Evolutionary conservation across 2,113 vertebrate species (phyloP).

Genomic region (Nesogale talazaci): DNA sequence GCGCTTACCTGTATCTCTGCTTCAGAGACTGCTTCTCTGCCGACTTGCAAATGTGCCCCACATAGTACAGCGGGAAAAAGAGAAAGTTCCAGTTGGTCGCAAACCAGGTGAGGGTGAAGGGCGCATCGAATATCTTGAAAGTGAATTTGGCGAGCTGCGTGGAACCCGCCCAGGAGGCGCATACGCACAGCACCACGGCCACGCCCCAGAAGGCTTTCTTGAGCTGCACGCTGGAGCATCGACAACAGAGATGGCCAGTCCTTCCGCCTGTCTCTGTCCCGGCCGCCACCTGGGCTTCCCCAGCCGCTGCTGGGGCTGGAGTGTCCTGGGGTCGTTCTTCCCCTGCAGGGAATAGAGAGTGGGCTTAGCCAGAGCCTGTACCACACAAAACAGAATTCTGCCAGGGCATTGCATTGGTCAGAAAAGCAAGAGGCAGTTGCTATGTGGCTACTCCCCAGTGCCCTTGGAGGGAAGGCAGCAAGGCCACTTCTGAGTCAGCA

Average conservation of each 20-base stretch:
- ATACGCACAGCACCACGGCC: slow-evolving; percentile 94
- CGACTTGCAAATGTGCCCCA: slow-evolving; percentile 93
- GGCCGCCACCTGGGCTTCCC: slow-evolving; percentile 87
- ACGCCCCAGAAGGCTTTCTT: slow-evolving; percentile 93
- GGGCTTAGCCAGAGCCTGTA: background rate
- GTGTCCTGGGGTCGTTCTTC: slow-evolving; percentile 93
- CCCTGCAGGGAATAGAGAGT: slow-evolving; percentile 84
- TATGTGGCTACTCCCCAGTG: no score
- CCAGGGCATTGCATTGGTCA: background rate
- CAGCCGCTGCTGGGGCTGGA: slow-evolving; percentile 89
- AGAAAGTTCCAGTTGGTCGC: slow-evolving; percentile 98
- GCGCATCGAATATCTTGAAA: slow-evolving; percentile 93
- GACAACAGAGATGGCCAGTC: slow-evolving; percentile 87
- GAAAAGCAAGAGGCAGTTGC: no score
- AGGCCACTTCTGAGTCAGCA: no score
- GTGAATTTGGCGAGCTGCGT: slow-evolving; percentile 96
- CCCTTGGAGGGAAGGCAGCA: no score
- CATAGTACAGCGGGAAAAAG: slow-evolving; percentile 96
- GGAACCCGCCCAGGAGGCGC: slow-evolving; percentile 94
- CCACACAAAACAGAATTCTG: background rate
- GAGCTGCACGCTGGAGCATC: slow-evolving; percentile 88
- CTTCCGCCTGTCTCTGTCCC: slow-evolving; percentile 85
- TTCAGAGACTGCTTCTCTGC: slow-evolving; percentile 93
- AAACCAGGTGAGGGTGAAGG: slow-evolving; percentile 98
- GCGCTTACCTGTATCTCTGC: slow-evolving; percentile 94